Base-by-base conservation (phyloP, 2,888 invertebrate species). In the Chirona hameri region DNA sequence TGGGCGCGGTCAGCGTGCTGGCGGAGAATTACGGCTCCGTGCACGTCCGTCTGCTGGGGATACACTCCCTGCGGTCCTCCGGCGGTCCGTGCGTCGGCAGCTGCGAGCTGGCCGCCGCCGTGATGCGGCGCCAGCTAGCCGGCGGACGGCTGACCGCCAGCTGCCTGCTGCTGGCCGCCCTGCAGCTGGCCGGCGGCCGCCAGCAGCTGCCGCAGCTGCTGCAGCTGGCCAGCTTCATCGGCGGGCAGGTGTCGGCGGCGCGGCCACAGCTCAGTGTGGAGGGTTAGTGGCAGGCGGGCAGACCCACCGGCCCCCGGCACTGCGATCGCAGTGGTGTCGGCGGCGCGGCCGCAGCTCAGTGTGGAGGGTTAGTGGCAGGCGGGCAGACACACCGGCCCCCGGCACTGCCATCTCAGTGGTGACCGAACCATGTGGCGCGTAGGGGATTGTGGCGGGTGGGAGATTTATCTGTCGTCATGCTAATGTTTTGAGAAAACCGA, bases 21-120 rank as follows among this genome's bases (percentile, higher is more conserved):
- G 48, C 79, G 14, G 52, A 80, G 52, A 48, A 80, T 52, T 80
- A 80, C 79, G 79, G 79, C 27, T n/a, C 52, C 15, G 79, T 80
- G 1, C 79, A 80, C 79, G 52, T 80, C 27, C 79, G 79, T 3
- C 21, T 80, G 76, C 39, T 21, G 27, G 76, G 24, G 39, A 39
- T 39, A 24, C 21, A 9, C 39, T 46, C 39, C 4, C 27, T 27
- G 76, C 76, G 76, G 15, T 52, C 24, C 24, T 39, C 46, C 27
- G 0, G 39, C 21, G 39, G 76, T 1, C 76, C n/a, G 65, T 18
- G 18, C 24, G 9, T 24, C 24, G 12, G 46, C 39, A 10, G 39
- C 39, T 27, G 76, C 21, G 39, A 5, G 39, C 76, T 76, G 76
- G 76, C 76, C 9, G 24, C 46, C 21, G 39, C 21, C 21, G 76